Percentiles rank a stretch among this genome's conserved stretches.
Conservation (phyloP, 2,888 invertebrate genomes). For the Dione juno region DNA sequence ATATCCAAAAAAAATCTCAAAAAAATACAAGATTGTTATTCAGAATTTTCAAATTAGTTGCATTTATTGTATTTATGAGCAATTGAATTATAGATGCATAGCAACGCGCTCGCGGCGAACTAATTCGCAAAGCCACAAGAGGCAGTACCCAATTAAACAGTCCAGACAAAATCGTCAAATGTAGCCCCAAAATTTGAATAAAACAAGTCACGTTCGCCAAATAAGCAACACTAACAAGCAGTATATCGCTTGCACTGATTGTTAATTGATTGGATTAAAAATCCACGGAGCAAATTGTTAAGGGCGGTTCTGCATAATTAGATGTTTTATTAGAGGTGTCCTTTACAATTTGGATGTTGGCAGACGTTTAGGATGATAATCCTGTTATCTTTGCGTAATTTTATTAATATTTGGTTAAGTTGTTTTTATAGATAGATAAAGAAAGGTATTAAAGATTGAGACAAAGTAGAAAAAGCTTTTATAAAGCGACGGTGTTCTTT, state of each 20-base stretch:
- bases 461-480: background rate
- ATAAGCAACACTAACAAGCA: slow-evolving; percentile 82
- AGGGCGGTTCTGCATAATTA: slow-evolving; percentile 68
- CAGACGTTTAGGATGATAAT: slow-evolving; percentile 52
- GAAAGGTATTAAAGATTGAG: background rate
- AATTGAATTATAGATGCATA: slow-evolving; percentile 1
- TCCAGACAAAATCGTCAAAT: slow-evolving; percentile 73
- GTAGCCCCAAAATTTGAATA: slow-evolving; percentile 76
- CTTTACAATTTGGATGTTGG: slow-evolving; percentile 76
- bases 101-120: slow-evolving; percentile 15
- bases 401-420: background rate
- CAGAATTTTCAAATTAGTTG: background rate
- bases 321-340: slow-evolving; percentile 67
- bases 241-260: slow-evolving; percentile 83
- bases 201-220: slow-evolving; percentile 79
- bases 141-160: slow-evolving; percentile 68
- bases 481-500: too few species aligned
- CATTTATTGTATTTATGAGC: background rate
- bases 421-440: background rate
- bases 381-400: slow-evolving; percentile 16
- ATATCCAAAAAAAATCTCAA: background rate
- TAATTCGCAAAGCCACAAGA: slow-evolving; percentile 33
- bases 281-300: slow-evolving; percentile 72
- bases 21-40: background rate
- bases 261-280: slow-evolving; percentile 84